A percentile compares a stretch with the other conserved stretches of the same genome.
These are phyloP conservation scores for Neocrepidodera transversa DNA, from an alignment of 2,888 invertebrate genomes.

Conservation along the genomic window DNA sequence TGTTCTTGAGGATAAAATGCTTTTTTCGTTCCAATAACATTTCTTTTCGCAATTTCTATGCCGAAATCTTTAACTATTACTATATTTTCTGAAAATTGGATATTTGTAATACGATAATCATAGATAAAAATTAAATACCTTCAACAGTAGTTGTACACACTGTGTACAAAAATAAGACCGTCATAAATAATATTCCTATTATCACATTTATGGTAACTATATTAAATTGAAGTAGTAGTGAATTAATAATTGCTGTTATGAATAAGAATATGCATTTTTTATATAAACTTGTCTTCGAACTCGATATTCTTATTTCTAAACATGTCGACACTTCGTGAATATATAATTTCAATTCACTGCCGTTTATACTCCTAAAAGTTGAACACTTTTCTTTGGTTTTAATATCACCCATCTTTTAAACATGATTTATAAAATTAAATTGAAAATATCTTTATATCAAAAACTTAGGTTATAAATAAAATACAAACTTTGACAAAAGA, in stretches of 20 bases:
- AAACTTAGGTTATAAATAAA: too few species aligned
- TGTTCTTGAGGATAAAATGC: constrained; percentile 36
- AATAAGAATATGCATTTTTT: constrained; percentile 21
- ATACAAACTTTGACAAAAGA: too few species aligned
- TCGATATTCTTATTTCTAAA: constrained; percentile 16
- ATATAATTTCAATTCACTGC: constrained; percentile 25
- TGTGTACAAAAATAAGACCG: constrained; percentile 12
- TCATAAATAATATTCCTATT: constrained; percentile 20
- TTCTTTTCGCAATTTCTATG: constrained; percentile 33
- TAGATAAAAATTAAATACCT: too few species aligned
- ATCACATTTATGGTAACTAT: constrained; percentile 20
- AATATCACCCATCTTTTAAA: constrained; percentile 30
- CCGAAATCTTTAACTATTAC: constrained; percentile 34
- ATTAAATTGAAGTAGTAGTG: constrained; percentile 7
- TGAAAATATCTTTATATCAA: too few species aligned
- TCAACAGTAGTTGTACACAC: constrained; percentile 19
- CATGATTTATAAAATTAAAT: constrained; percentile 31
- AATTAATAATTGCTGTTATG: constrained; percentile 14
- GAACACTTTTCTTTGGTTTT: constrained; percentile 25
- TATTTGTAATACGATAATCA: too few species aligned
- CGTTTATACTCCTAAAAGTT: constrained; percentile 25
- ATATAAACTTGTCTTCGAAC: constrained; percentile 18
- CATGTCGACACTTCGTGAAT: constrained; percentile 22
- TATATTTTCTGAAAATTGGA: constrained; percentile 34
- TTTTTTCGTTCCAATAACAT: constrained; percentile 30